These are phyloP conservation scores for Nephrotoma appendiculata DNA, from an alignment of 2,888 invertebrate genomes.

Conservation along the genomic window DNA sequence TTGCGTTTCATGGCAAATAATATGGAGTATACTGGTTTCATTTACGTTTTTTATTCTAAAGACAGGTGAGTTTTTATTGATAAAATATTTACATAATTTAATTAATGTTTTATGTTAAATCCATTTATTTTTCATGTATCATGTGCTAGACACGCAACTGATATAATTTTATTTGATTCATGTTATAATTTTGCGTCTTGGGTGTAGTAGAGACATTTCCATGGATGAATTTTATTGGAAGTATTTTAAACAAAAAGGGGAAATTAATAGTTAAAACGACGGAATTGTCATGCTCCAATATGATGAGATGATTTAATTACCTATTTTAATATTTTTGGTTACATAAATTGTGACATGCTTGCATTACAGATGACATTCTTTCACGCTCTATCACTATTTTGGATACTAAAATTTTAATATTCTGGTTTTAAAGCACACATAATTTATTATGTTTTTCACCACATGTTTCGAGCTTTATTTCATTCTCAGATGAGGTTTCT, in stretches of 20 bases:
- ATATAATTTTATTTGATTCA: neutral
- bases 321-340: too few species aligned
- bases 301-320: too few species aligned
- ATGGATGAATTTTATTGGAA: neutral
- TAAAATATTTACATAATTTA: neutral
- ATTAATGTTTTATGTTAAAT: neutral
- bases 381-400: too few species aligned
- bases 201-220: neutral
- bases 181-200: neutral
- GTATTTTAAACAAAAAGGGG: neutral
- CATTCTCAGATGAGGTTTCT: too few species aligned
- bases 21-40: neutral
- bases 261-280: neutral
- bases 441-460: too few species aligned
- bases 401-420: too few species aligned
- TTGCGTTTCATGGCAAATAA: neutral
- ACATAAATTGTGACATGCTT: too few species aligned
- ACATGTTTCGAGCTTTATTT: too few species aligned
- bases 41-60: neutral
- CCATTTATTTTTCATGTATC: neutral
- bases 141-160: neutral
- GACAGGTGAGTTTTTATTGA: neutral
- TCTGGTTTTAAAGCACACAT: too few species aligned
- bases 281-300: neutral
- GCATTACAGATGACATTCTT: too few species aligned